A percentile compares a stretch with the other conserved stretches of the same genome.
Evolutionary conservation across 2,797 vertebrate species (phyloP).

Genomic region (Forpus xanthops): DNA sequence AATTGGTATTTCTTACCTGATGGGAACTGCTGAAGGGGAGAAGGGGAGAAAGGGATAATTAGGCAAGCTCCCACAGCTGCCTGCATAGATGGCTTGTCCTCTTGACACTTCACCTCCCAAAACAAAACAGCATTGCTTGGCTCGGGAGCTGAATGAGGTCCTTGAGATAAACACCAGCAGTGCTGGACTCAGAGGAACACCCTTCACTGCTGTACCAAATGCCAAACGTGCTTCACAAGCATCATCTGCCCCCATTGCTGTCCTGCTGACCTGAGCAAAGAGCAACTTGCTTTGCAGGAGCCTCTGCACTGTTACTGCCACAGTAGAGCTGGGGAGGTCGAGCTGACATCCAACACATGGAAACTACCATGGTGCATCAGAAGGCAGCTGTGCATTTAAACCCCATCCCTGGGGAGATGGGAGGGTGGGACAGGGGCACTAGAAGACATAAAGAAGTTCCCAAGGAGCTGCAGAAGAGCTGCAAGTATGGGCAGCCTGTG

Average conservation of each 20-base stretch:
- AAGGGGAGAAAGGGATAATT: background rate
- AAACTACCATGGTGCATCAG: accelerated
- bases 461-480: background rate
- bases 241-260: background rate
- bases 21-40: constrained; percentile 12
- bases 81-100: background rate
- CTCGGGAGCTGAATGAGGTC: background rate
- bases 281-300: background rate
- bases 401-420: background rate
- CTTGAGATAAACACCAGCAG: background rate
- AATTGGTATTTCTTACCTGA: background rate
- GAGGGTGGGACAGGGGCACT: background rate
- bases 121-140: background rate
- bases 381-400: background rate
- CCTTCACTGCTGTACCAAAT: background rate
- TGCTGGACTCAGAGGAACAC: background rate
- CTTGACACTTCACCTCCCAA: background rate
- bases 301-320: background rate
- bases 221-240: accelerated
- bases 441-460: background rate
- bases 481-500: background rate
- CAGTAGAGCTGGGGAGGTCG: background rate
- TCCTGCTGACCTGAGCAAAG: background rate
- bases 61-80: background rate
- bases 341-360: background rate